A percentile compares a stretch with the other conserved stretches of the same genome.
Evolutionary conservation across 2,888 invertebrate genomes (phyloP).

Genomic region (Coremacera marginata): DNA sequence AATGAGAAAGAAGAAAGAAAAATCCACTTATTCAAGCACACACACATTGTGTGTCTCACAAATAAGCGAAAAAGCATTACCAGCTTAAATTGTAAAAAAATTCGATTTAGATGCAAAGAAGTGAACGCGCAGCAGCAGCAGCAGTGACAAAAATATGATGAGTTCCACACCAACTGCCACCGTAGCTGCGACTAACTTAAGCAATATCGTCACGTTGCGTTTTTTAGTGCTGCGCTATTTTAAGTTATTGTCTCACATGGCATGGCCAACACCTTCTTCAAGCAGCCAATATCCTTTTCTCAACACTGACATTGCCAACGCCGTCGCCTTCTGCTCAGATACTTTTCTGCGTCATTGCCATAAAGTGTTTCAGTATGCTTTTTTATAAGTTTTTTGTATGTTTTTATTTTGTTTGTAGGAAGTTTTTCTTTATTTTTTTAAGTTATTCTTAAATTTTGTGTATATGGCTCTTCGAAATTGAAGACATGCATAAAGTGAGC

Average conservation of each 20-base stretch:
- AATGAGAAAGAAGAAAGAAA: neutral
- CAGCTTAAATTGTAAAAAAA: neutral
- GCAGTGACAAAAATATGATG: neutral
- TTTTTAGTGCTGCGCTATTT: conserved; percentile 27
- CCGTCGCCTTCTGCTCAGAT: conserved; percentile 1
- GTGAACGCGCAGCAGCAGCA: neutral
- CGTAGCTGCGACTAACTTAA: neutral
- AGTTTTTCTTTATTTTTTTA: neutral
- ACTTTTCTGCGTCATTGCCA: conserved; percentile 19
- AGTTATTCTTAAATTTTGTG: conserved; percentile 7
- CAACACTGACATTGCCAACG: too few relatives aligned
- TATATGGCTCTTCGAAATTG: conserved; percentile 23
- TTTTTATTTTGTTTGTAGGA: neutral
- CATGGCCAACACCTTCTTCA: neutral
- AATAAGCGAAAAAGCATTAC: neutral
- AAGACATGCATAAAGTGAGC: conserved; percentile 36
- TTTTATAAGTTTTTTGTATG: neutral
- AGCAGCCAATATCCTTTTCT: neutral
- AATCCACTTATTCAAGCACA: neutral
- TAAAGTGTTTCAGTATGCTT: conserved; percentile 14
- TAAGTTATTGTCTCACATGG: conserved; percentile 32
- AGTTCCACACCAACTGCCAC: too few relatives aligned
- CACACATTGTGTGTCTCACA: conserved; percentile 4
- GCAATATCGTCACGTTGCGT: conserved; percentile 35
- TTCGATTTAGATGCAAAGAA: neutral